Evolutionary conservation across 2,888 invertebrate species (phyloP).

Genomic region (Glyphotaelius pellucidus): DNA sequence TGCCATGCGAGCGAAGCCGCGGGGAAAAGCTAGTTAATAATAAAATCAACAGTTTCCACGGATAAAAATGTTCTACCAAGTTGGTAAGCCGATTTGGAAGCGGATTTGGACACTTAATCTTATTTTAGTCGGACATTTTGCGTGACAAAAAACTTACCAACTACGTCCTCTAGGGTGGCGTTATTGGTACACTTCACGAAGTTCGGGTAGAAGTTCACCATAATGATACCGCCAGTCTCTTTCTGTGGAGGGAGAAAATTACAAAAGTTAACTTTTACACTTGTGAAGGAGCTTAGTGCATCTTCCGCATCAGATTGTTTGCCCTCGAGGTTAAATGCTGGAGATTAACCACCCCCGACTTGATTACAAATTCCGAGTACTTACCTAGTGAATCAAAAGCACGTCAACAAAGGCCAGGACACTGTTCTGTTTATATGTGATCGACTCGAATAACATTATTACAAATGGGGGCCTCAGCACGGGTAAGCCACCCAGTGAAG

Average conservation of each 20-base stretch:
- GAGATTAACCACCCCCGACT: background rate
- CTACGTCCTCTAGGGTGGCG: conserved; percentile 82
- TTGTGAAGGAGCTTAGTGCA: conserved; percentile 12
- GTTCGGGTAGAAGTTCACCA: conserved; percentile 84
- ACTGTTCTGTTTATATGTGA: too few species aligned
- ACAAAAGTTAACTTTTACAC: conserved; percentile 29
- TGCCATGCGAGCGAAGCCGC: too few species aligned
- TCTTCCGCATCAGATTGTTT: conserved; percentile 22
- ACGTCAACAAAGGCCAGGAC: too few species aligned
- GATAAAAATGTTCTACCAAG: background rate
- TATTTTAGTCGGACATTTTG: background rate
- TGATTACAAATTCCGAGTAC: background rate
- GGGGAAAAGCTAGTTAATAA: background rate
- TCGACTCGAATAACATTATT: too few species aligned
- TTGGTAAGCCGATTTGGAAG: background rate
- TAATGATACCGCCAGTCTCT: conserved; percentile 83
- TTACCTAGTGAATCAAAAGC: background rate
- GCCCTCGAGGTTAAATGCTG: background rate
- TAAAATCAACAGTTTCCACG: background rate
- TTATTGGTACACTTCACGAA: conserved; percentile 79
- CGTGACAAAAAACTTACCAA: conserved; percentile 75
- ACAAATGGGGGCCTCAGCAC: too few species aligned
- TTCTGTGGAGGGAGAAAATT: conserved; percentile 72
- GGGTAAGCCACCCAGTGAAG: too few species aligned
- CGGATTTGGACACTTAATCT: background rate